Base-by-base conservation (phyloP, 2,797 vertebrate species). In the Galagoides demidoff region DNA sequence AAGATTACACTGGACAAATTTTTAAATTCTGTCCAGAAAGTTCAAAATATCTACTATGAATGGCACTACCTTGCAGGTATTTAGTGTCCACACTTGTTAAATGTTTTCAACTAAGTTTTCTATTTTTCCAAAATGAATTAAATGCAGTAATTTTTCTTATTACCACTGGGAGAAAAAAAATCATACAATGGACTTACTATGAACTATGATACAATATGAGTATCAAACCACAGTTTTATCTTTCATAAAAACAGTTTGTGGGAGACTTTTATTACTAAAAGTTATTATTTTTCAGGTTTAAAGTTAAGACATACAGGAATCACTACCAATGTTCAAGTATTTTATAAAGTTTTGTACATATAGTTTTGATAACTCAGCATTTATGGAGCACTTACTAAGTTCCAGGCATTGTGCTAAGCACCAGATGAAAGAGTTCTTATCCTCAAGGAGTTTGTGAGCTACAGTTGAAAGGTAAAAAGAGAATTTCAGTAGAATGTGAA, bases 131-230 rank as follows among this genome's bases (percentile, higher is more conserved):
- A 87, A 95, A 49, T 79, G 55, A 95, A 81, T 0, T 43, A n/a
- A 96, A 84, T 82, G 31, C 5, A 95, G 82, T 11, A 83, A 87
- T 57, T 89, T 91, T 92, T 92, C 57, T 95, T 88, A 90, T 17
- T 66, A 11, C 29, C 37, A 81, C 4, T 89, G 43, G 37, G 17
- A 37, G 39, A 43, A 68, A 61, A 74, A 87, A 61, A 20, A 74
- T 12, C 27, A 81, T 77, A 63, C 64, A 76, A 89, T 86, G 27
- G 34, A 85, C 61, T 71, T 91, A 59, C 29, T 89, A 19, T 77
- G 61, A 85, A 17, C 17, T 86, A 82, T 78, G 45, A 64, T 63
- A 88, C 0, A 90, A n/a, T 11, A 76, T 14, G 49, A 92, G 45
- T 74, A 82, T 63, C 61, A 92, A 85, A 97, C 39, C 16, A 31